phyloP scores from a whole-genome alignment of 1,140 invertebrate species.

The Nymphalis io region DNA sequence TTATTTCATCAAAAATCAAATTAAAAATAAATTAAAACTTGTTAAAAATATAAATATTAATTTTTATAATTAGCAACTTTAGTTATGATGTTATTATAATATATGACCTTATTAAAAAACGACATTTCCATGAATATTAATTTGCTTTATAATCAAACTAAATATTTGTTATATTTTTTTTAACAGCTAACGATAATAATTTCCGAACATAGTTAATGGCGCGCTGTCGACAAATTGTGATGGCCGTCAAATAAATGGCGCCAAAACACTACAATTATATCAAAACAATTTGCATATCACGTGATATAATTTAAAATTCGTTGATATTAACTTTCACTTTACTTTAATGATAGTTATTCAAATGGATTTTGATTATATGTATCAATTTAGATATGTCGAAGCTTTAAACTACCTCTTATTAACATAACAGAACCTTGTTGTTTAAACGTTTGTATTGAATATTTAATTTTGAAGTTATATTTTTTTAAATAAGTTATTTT shows the following conservation, averaged over 20 bases:
- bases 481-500: no score
- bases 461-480: no score
- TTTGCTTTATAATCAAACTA: background rate
- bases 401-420: background rate
- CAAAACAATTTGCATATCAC: conserved; percentile 11
- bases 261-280: conserved; percentile 9
- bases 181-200: background rate
- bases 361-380: conserved; percentile 6
- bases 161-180: background rate
- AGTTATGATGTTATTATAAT: no score
- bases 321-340: conserved; percentile 1
- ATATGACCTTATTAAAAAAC: background rate
- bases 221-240: conserved; percentile 3
- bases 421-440: background rate
- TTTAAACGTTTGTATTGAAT: no score
- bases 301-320: conserved; percentile 4
- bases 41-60: no score
- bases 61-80: no score
- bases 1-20: no score
- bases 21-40: no score
- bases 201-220: background rate
- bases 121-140: background rate
- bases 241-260: background rate
- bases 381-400: background rate
- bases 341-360: background rate